phyloP scores from a whole-genome alignment of 2,113 vertebrate genomes.

The Ginglymostoma cirratum region DNA sequence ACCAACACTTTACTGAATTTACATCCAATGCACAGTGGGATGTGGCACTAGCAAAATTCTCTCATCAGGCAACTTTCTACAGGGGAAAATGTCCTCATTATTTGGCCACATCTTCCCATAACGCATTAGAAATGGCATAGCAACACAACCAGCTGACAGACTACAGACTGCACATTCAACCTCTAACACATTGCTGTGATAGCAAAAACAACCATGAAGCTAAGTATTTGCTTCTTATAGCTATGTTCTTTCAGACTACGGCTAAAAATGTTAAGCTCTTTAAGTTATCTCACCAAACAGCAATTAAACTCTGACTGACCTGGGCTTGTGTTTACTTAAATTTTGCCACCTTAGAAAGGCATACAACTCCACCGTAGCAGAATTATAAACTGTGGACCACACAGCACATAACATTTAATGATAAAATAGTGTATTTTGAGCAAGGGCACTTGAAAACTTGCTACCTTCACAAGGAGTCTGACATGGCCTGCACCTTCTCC shows the following conservation, averaged over 20 bases:
- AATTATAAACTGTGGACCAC: not conserved
- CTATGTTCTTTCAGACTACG: not conserved
- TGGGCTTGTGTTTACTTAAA: not conserved
- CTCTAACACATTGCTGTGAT: not conserved
- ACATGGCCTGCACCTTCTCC: not conserved
- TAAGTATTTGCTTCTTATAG: not conserved
- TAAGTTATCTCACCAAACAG: not conserved
- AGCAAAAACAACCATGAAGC: not conserved
- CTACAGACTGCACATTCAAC: not conserved
- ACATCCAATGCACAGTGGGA: not conserved
- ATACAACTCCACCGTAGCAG: not conserved
- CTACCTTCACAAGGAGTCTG: not conserved
- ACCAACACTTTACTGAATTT: not conserved
- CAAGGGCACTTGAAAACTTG: not conserved
- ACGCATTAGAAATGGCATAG: not conserved
- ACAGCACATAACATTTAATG: not conserved
- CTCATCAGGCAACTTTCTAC: not conserved
- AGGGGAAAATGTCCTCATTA: not conserved
- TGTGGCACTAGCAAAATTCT: not conserved
- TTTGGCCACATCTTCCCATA: not conserved
- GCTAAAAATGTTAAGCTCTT: not conserved
- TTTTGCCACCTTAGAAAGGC: not conserved
- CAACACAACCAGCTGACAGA: not conserved
- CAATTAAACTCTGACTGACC: not conserved
- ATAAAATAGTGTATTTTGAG: not conserved